phyloP scores from a whole-genome alignment of 2,113 vertebrate genomes.

The Tragelaphus scriptus region DNA sequence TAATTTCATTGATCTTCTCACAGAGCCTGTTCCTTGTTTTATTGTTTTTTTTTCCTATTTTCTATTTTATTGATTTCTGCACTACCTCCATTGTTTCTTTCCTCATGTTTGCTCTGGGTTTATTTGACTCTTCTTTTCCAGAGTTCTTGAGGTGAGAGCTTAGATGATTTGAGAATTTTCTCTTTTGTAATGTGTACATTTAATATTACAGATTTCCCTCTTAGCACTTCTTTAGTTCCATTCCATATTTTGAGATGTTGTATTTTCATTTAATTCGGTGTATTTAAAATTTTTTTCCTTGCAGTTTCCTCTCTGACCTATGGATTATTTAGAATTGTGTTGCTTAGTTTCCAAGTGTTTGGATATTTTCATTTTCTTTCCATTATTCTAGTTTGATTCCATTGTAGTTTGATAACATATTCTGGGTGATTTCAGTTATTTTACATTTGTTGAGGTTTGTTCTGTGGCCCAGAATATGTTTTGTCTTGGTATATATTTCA shows the following conservation, averaged over 20 bases:
- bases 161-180: background rate
- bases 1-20: background rate
- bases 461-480: background rate
- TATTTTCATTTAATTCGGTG: background rate
- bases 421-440: background rate
- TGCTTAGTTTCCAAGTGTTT: background rate
- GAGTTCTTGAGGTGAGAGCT: background rate
- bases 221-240: background rate
- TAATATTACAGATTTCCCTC: background rate
- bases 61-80: background rate
- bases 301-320: background rate
- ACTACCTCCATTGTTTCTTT: background rate
- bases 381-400: background rate
- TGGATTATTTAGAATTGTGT: background rate
- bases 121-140: background rate
- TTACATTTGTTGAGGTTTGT: background rate
- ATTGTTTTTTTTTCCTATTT: background rate
- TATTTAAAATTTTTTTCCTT: background rate
- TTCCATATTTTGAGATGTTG: background rate
- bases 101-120: background rate
- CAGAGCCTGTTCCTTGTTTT: background rate
- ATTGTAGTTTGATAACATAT: background rate
- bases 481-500: background rate
- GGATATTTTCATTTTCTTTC: background rate
- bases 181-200: background rate